These are phyloP conservation scores for Eupithecia vulgata DNA, from an alignment of 2,888 invertebrate genomes.

Conservation along the genomic window DNA sequence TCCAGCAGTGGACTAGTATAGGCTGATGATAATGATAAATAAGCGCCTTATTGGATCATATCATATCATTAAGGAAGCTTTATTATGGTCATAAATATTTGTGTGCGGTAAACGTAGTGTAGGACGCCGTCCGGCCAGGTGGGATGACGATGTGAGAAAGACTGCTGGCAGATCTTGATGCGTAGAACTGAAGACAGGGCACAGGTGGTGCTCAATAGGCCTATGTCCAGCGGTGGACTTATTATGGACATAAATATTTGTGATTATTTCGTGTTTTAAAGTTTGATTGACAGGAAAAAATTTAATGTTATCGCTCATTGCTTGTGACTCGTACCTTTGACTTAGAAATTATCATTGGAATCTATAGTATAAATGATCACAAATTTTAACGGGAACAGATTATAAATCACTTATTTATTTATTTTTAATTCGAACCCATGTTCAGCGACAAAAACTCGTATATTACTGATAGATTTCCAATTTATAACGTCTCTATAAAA, in stretches of 20 bases:
- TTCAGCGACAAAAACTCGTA: conserved; percentile 24
- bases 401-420: conserved; percentile 41
- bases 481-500: conserved; percentile 29
- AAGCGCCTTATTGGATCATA: background rate
- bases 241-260: background rate
- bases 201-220: no score
- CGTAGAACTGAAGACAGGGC: no score
- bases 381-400: conserved; percentile 42
- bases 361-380: conserved; percentile 36
- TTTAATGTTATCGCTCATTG: conserved; percentile 17
- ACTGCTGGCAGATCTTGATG: no score
- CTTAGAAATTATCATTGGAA: conserved; percentile 36
- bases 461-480: conserved; percentile 25
- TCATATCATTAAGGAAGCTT: no score
- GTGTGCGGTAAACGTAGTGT: no score
- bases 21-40: no score
- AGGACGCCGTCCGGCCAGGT: no score
- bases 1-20: no score
- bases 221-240: background rate
- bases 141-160: no score
- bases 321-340: conserved; percentile 17
- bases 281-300: background rate
- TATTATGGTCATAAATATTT: background rate
- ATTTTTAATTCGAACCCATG: conserved; percentile 35
- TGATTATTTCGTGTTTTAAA: background rate